Evolutionary conservation across 1,140 invertebrate species (phyloP).

Genomic region (Drosophila funebris): DNA sequence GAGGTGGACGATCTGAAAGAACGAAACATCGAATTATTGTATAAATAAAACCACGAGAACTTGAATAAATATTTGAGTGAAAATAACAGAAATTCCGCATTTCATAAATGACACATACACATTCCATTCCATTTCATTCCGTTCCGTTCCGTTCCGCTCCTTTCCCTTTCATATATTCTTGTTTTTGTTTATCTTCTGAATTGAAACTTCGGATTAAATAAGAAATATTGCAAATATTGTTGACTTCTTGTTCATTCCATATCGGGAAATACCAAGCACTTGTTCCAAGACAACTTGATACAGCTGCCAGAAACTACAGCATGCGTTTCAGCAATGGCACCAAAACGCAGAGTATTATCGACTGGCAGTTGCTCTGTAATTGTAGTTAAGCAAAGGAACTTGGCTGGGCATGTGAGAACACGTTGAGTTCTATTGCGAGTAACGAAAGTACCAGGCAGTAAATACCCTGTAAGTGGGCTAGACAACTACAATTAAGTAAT

Average conservation of each 20-base stretch:
- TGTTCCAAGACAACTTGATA: slow-evolving; percentile 28
- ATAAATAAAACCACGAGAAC: slow-evolving; percentile 39
- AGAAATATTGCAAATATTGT: slow-evolving; percentile 53
- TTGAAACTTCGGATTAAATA: slow-evolving; percentile 52
- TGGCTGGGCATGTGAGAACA: too few relatives aligned
- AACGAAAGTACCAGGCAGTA: too few relatives aligned
- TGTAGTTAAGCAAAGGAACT: too few relatives aligned
- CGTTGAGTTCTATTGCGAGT: too few relatives aligned
- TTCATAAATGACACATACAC: slow-evolving; percentile 55
- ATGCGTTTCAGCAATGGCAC: background rate
- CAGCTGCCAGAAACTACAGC: slow-evolving; percentile 22
- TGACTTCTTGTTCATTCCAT: slow-evolving; percentile 1
- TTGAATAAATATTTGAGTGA: slow-evolving; percentile 57
- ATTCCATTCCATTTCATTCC: background rate
- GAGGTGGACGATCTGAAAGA: slow-evolving; percentile 31
- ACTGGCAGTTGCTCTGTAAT: background rate
- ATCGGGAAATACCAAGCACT: slow-evolving; percentile 40
- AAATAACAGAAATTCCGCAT: slow-evolving; percentile 71
- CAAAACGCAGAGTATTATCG: background rate
- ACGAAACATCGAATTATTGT: slow-evolving; percentile 25
- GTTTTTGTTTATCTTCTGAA: slow-evolving; percentile 12
- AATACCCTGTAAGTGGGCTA: too few relatives aligned
- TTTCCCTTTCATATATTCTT: background rate
- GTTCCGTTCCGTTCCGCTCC: background rate
- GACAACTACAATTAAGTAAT: too few relatives aligned